A percentile compares a stretch with the other conserved stretches of the same genome.
Conservation (phyloP, 2,113 vertebrate genomes). For the Dascyllus trimaculatus region DNA sequence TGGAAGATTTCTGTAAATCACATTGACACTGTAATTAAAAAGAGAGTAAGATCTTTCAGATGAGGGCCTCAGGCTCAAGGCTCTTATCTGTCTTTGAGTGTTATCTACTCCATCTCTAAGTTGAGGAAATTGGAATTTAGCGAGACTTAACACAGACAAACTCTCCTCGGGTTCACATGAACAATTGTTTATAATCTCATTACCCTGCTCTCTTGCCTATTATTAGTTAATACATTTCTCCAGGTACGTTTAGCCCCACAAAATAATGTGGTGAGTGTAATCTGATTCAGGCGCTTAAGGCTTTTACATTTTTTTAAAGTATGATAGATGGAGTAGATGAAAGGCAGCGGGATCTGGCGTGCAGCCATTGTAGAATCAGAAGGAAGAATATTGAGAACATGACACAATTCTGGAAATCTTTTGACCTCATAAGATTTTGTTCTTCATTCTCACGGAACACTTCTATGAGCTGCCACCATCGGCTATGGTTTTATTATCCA, state of each 20-base stretch:
- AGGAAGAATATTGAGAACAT: not conserved
- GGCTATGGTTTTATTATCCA: slow-evolving; percentile 1
- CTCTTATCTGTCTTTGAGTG: slow-evolving; percentile 56
- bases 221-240: not conserved
- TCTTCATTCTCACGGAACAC: slow-evolving; percentile 2
- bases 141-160: slow-evolving; percentile 32
- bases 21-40: slow-evolving; percentile 72
- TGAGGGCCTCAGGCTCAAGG: slow-evolving; percentile 39
- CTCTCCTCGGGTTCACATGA: slow-evolving; percentile 36
- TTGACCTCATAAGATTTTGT: not conserved
- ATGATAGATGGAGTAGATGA: slow-evolving; percentile 12
- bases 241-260: not conserved
- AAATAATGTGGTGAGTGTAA: not conserved
- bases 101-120: slow-evolving; percentile 52
- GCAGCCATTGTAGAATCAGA: slow-evolving; percentile 14
- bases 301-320: slow-evolving; percentile 11
- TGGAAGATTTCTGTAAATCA: slow-evolving; percentile 63
- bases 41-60: slow-evolving; percentile 30
- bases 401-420: slow-evolving; percentile 1
- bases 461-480: slow-evolving; percentile 9
- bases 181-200: not conserved
- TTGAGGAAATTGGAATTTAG: slow-evolving; percentile 65
- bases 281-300: slow-evolving; percentile 16
- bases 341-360: not conserved
- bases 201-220: not conserved